Conservation (phyloP, 2,888 invertebrate species). For the Cosmia pyralina region DNA sequence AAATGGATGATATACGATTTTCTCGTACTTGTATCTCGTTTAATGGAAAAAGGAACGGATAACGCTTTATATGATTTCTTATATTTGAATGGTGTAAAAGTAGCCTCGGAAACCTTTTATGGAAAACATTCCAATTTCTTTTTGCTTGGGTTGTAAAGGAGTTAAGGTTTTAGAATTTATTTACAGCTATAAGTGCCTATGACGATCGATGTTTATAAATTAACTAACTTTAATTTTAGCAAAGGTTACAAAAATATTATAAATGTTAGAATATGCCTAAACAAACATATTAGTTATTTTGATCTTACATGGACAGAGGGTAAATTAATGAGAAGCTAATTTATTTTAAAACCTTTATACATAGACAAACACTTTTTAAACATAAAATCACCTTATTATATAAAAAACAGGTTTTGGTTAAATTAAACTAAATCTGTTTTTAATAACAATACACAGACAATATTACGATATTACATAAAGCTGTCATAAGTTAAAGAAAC, state of each 20-base stretch:
- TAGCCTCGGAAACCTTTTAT: neutral
- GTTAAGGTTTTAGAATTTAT: neutral
- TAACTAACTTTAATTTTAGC: neutral
- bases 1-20: conserved; percentile 43
- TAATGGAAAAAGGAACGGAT: conserved; percentile 43
- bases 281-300: neutral
- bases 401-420: neutral
- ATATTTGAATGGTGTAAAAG: conserved; percentile 29
- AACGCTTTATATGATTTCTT: conserved; percentile 26
- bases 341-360: neutral
- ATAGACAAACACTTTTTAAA: too few relatives aligned
- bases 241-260: neutral
- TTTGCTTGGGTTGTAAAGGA: neutral
- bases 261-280: neutral
- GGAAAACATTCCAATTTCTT: conserved; percentile 7
- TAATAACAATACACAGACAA: conserved; percentile 6
- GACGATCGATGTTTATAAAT: neutral
- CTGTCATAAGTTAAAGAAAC: conserved; percentile 52
- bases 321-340: neutral
- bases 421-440: neutral
- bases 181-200: neutral
- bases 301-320: neutral
- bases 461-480: conserved; percentile 21
- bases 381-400: neutral
- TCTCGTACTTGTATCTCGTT: conserved; percentile 37